Evolutionary conservation across 2,113 vertebrate species (phyloP).

Genomic region (Cottus gobio): DNA sequence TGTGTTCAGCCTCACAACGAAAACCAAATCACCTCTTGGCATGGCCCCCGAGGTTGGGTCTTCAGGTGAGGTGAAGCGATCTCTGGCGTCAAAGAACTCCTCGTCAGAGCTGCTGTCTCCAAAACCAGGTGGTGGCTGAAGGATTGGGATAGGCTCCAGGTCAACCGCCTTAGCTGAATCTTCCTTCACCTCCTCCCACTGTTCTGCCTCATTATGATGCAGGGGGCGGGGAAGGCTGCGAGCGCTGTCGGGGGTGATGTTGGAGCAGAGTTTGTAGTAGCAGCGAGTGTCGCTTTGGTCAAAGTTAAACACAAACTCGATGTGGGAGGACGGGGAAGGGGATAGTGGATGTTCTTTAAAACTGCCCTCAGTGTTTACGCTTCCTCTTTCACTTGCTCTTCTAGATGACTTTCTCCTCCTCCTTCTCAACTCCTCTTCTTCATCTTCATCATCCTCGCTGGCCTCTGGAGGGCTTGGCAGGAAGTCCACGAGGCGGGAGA

Average conservation of each 20-base stretch:
- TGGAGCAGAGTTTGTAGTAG: conserved; percentile 88
- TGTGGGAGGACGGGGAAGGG: conserved; percentile 38
- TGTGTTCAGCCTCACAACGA: neutral
- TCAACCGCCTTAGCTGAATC: neutral
- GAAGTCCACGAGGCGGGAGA: conserved; percentile 76
- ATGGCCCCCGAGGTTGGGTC: conserved; percentile 63
- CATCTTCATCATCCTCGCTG: conserved; percentile 67
- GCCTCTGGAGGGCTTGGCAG: conserved; percentile 77
- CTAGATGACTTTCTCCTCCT: conserved; percentile 43
- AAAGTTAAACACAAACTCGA: conserved; percentile 81
- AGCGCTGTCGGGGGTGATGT: conserved; percentile 85
- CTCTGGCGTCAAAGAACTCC: conserved; percentile 93
- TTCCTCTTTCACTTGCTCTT: conserved; percentile 39
- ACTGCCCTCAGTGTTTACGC: neutral
- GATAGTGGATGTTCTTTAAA: neutral
- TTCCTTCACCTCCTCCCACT: neutral
- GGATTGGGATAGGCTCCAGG: conserved; percentile 67
- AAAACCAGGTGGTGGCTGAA: conserved; percentile 87
- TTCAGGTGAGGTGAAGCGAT: conserved; percentile 85
- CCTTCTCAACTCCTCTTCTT: conserved; percentile 60
- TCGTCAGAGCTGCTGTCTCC: conserved; percentile 96
- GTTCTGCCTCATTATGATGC: neutral
- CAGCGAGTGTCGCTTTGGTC: conserved; percentile 78
- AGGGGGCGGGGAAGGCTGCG: conserved; percentile 56
- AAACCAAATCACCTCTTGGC: conserved; percentile 70